A percentile compares a stretch with the other conserved stretches of the same genome.
These are phyloP conservation scores for Hapalemur alaotrensis DNA, from an alignment of 2,797 vertebrate species.

Conservation along the genomic window DNA sequence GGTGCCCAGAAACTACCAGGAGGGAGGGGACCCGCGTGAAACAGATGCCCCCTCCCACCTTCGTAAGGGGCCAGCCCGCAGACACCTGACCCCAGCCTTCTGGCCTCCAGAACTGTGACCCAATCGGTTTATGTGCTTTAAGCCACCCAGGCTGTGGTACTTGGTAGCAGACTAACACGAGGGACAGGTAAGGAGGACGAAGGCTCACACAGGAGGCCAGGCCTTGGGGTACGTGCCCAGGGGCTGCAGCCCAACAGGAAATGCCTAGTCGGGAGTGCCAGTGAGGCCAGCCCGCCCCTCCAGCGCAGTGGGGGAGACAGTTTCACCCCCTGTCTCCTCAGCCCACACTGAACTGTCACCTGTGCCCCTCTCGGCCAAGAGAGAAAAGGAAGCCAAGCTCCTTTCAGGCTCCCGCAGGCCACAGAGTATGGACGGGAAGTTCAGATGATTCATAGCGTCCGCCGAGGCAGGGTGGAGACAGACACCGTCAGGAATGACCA, in stretches of 20 bases:
- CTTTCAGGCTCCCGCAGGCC: background rate
- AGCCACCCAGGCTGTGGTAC: background rate
- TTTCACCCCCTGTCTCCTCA: no score
- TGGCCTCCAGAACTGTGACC: background rate
- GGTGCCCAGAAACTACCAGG: background rate
- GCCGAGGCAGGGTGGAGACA: background rate
- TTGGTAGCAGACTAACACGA: background rate
- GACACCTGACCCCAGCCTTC: background rate
- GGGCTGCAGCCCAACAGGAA: rapidly evolving
- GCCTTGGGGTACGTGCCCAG: background rate
- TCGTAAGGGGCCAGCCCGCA: background rate
- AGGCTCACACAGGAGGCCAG: background rate
- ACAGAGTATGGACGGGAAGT: rapidly evolving
- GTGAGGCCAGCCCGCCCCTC: background rate
- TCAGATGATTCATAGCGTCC: background rate
- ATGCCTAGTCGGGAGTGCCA: background rate
- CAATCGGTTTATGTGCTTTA: no score
- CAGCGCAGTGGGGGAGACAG: rapidly evolving
- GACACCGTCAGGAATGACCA: rapidly evolving
- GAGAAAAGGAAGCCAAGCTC: background rate
- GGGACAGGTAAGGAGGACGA: background rate
- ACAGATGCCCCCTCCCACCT: rapidly evolving
- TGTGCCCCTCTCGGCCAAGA: rapidly evolving
- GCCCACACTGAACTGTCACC: no score
- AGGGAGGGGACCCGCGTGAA: no score